Evolutionary conservation across 2,888 invertebrate genomes (phyloP).

Genomic region (Tricholauxania praeusta): DNA sequence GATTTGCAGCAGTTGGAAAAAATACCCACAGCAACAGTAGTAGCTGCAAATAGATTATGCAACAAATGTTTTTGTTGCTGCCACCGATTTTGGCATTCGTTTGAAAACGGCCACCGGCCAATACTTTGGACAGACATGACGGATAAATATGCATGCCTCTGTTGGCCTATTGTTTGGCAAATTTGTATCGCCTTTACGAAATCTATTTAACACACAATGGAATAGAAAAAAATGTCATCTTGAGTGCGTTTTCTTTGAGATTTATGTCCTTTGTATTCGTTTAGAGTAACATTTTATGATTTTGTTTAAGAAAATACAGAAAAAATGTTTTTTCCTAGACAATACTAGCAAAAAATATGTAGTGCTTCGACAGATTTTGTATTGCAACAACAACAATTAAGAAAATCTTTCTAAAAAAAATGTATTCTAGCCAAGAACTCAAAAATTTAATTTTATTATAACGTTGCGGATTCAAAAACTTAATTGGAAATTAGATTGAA

Average conservation of each 20-base stretch:
- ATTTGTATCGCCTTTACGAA: slow-evolving; percentile 66
- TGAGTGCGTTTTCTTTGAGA: slow-evolving; percentile 52
- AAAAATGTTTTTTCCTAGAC: too few relatives aligned
- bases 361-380: too few relatives aligned
- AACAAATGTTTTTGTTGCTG: slow-evolving; percentile 47
- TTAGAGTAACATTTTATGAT: too few relatives aligned
- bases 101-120: slow-evolving; percentile 34
- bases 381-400: too few relatives aligned
- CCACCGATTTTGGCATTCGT: slow-evolving; percentile 33
- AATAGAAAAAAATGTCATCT: slow-evolving; percentile 62
- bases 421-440: too few relatives aligned
- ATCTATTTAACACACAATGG: slow-evolving; percentile 67
- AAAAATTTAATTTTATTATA: too few relatives aligned
- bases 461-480: too few relatives aligned
- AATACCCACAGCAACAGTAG: slow-evolving; percentile 36
- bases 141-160: slow-evolving; percentile 22
- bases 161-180: slow-evolving; percentile 53
- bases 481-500: too few relatives aligned
- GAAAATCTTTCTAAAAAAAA: too few relatives aligned
- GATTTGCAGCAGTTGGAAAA: slow-evolving; percentile 4
- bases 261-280: too few relatives aligned
- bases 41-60: slow-evolving; percentile 55
- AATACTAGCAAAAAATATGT: too few relatives aligned
- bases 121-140: slow-evolving; percentile 2
- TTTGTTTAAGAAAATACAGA: too few relatives aligned